Evolutionary conservation across 2,113 vertebrate genomes (phyloP).

Genomic region (Saccopteryx leptura): DNA sequence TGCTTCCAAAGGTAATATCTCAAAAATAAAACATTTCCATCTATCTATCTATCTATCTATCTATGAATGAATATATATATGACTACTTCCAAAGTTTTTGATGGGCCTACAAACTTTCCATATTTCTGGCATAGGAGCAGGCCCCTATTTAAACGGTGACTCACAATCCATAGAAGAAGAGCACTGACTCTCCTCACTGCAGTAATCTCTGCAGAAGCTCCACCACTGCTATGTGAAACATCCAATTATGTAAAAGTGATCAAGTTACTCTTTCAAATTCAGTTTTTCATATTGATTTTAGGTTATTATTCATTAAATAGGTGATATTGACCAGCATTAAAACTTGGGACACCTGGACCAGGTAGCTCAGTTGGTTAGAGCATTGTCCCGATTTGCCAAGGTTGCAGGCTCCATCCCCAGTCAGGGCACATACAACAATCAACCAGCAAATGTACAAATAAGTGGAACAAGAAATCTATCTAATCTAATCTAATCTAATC

Average conservation of each 20-base stretch:
- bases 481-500: too few species aligned
- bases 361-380: too few species aligned
- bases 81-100: neutral
- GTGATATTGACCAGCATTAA: neutral
- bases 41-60: neutral
- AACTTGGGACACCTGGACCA: neutral
- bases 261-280: neutral
- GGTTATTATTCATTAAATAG: conserved; percentile 6
- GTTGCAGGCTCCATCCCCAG: neutral
- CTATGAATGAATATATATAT: neutral
- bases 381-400: too few species aligned
- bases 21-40: neutral
- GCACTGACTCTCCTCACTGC: neutral
- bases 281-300: neutral
- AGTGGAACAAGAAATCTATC: too few species aligned
- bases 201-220: neutral
- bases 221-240: neutral
- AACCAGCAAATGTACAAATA: too few species aligned
- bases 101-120: neutral
- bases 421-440: neutral
- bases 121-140: neutral
- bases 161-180: neutral
- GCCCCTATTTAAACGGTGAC: neutral
- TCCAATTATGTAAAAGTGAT: neutral
- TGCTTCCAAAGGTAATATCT: neutral